Evolutionary conservation across 2,113 vertebrate species (phyloP), one percentile per base, ranked within the genome.

Genomic region (Litocranius walleri): DNA sequence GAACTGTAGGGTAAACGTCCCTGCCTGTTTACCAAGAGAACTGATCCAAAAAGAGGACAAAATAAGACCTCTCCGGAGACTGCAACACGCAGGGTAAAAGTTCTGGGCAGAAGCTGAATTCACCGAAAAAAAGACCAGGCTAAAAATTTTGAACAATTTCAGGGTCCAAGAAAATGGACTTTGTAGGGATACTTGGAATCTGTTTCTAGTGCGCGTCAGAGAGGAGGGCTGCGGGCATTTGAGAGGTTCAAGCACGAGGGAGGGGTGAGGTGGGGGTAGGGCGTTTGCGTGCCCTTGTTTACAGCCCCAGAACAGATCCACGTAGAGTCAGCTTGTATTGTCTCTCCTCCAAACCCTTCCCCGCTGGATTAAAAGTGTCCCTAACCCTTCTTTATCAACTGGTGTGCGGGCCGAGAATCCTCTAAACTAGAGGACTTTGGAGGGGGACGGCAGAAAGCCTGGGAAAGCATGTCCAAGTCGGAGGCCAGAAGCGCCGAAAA

Each of bases 291-390:
- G 5, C 48, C 40, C 57, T 6, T 2, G n/a, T 62, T 54, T 81
- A 61, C n/a, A 45, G 6, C 12, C 9, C 27, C 57, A 15, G 43
- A 36, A 25, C 57, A 92, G 91, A 86, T 96, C 94, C 80, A 97
- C 77, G 92, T 94, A 80, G 88, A 92, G 98, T 97, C 97, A 92
- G 97, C 97, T 96, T 93, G 57, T 82, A 94, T 89, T 96, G 91
- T 97, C 94, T 97, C 48, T 86, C 43, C 30, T 82, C 88, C 83
- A 84, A 85, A 97, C 64, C 57, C 85, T 97, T 96, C 83, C 83
- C 11, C 36, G 19, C 29, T n/a, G 97, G 95, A 97, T 77, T 67
- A 93, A 97, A 97, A 95, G 91, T 90, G 97, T 61, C 94, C 93
- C 93, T 97, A 98, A 97, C 97, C 85, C 94, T 85, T 74, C 95